phyloP scores from a whole-genome alignment of 2,113 vertebrate genomes.

The Gasterosteus aculeatus region DNA sequence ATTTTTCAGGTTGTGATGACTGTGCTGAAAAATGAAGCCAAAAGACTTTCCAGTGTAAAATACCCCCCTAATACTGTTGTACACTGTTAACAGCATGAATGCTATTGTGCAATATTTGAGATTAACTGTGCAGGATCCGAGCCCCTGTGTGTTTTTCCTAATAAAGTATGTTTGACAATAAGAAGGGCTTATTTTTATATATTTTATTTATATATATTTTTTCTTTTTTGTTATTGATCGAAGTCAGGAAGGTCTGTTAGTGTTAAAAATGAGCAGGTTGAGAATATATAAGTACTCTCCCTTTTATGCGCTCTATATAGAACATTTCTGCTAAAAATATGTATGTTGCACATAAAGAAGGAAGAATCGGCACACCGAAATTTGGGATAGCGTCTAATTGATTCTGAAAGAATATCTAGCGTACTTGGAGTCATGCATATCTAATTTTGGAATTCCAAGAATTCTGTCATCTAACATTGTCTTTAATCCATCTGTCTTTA shows the following conservation, averaged over 20 bases:
- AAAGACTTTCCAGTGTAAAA: slow-evolving; percentile 6
- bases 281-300: not conserved
- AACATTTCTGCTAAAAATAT: slow-evolving; percentile 37
- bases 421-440: slow-evolving; percentile 8
- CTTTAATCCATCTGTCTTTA: slow-evolving; percentile 2
- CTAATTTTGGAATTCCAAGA: slow-evolving; percentile 41
- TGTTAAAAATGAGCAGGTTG: not conserved
- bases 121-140: slow-evolving; percentile 33
- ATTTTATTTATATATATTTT: too few relatives aligned
- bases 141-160: slow-evolving; percentile 39
- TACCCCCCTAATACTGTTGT: not conserved
- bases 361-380: slow-evolving; percentile 56
- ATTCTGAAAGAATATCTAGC: slow-evolving; percentile 53
- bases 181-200: not conserved
- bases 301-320: slow-evolving; percentile 25
- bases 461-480: slow-evolving; percentile 9
- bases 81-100: slow-evolving; percentile 26
- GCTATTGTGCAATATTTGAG: slow-evolving; percentile 41
- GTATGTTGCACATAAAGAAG: slow-evolving; percentile 50
- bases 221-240: too few relatives aligned
- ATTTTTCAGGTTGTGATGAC: not conserved
- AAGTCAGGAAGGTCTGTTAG: too few relatives aligned
- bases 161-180: slow-evolving; percentile 50
- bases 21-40: slow-evolving; percentile 4
- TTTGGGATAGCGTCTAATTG: slow-evolving; percentile 59